Percentiles rank a stretch among this genome's conserved stretches.
Evolutionary conservation across 2,888 invertebrate genomes (phyloP).

Genomic region (Tetrapedia diversipes): DNA sequence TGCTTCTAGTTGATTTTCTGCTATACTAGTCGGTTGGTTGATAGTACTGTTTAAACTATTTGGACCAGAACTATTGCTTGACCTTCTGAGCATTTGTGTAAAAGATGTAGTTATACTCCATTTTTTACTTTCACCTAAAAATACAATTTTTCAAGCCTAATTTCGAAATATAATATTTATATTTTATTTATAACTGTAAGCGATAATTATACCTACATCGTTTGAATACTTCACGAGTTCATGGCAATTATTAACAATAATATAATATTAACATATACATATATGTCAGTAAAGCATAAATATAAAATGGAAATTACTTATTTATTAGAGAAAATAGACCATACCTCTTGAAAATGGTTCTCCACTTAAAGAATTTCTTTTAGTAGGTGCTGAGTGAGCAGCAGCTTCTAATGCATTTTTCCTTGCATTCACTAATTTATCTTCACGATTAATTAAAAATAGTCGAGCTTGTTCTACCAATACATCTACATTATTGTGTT

Average conservation of each 20-base stretch:
- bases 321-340: conserved; percentile 34
- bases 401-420: conserved; percentile 85
- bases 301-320: not conserved
- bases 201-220: conserved; percentile 70
- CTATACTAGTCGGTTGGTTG: conserved; percentile 71
- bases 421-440: conserved; percentile 88
- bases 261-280: conserved; percentile 33
- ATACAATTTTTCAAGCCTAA: conserved; percentile 15
- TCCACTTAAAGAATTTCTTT: conserved; percentile 70
- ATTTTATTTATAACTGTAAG: conserved; percentile 5
- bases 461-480: conserved; percentile 90
- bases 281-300: not conserved
- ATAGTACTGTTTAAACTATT: conserved; percentile 66
- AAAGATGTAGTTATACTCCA: conserved; percentile 90
- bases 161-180: not conserved
- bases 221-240: conserved; percentile 67
- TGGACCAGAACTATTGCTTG: conserved; percentile 83
- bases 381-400: conserved; percentile 75
- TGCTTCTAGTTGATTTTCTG: conserved; percentile 75
- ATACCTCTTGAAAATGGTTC: conserved; percentile 81
- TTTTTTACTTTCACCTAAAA: conserved; percentile 87
- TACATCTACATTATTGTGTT: conserved; percentile 86
- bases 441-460: conserved; percentile 91
- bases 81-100: conserved; percentile 89
- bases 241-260: conserved; percentile 50